phyloP scores from a whole-genome alignment of 2,888 invertebrate species.

The Congeria kusceri region DNA sequence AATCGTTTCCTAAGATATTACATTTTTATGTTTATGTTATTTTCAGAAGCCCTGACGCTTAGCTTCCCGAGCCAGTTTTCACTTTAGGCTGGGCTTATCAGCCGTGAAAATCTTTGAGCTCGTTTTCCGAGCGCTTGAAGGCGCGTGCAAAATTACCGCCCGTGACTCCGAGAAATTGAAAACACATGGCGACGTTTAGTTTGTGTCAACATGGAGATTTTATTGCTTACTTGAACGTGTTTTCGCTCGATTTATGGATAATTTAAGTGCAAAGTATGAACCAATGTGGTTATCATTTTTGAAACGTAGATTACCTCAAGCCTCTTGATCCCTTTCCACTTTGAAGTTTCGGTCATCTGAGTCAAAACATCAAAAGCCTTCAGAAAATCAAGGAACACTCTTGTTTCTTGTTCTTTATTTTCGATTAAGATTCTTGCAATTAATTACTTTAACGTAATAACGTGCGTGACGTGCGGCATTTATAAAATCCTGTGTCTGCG shows the following conservation, averaged over 20 bases:
- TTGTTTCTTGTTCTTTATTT: not conserved
- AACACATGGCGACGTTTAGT: conserved; percentile 59
- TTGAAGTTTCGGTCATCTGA: conserved; percentile 24
- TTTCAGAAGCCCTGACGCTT: too few species aligned
- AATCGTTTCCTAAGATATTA: conserved; percentile 1
- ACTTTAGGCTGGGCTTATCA: conserved; percentile 43
- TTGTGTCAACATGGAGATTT: conserved; percentile 58
- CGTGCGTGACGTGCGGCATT: too few species aligned
- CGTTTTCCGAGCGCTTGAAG: conserved; percentile 24
- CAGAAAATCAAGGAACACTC: not conserved
- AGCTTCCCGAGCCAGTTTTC: not conserved
- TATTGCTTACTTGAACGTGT: conserved; percentile 38
- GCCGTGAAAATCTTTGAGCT: not conserved
- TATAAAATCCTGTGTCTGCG: too few species aligned
- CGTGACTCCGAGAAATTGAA: conserved; percentile 54
- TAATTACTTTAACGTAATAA: too few species aligned
- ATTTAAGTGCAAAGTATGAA: conserved; percentile 30
- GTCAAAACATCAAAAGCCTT: conserved; percentile 10
- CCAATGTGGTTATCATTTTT: conserved; percentile 30
- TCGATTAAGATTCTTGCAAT: too few species aligned
- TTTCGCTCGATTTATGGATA: conserved; percentile 25
- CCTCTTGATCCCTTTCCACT: conserved; percentile 21
- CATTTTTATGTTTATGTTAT: too few species aligned
- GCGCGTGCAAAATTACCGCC: conserved; percentile 67
- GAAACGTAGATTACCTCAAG: conserved; percentile 9